Evolutionary conservation across 1,140 invertebrate genomes (phyloP).

Genomic region (Radopholus similis): DNA sequence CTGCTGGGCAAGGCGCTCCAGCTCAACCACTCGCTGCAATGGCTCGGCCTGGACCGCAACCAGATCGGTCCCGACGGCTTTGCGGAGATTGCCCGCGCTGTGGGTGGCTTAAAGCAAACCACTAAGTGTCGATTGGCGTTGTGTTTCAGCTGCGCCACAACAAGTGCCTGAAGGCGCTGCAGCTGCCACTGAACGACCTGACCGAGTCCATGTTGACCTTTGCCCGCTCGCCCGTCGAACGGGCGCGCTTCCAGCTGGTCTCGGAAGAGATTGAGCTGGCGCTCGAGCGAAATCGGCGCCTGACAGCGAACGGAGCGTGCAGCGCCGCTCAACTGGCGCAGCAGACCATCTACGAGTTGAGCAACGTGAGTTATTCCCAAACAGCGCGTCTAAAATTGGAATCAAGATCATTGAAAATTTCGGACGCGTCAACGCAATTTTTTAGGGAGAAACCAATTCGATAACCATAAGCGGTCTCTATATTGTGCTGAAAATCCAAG

Average conservation of each 20-base stretch:
- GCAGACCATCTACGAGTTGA: constrained; percentile 14
- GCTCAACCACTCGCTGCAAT: constrained; percentile 45
- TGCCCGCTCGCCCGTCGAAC: constrained; percentile 3
- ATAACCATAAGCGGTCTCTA: too few species aligned
- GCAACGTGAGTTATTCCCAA: neutral
- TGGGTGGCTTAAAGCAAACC: too few species aligned
- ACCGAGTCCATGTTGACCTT: constrained; percentile 4
- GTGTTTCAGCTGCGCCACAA: constrained; percentile 41
- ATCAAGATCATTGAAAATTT: neutral
- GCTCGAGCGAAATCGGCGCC: constrained; percentile 9
- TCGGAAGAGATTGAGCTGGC: constrained; percentile 15
- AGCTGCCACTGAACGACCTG: constrained; percentile 1
- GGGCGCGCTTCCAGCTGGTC: neutral
- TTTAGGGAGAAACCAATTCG: too few species aligned
- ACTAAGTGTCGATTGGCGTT: too few species aligned
- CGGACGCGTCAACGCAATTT: too few species aligned
- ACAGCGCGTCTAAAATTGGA: neutral
- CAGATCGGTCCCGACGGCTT: constrained; percentile 56
- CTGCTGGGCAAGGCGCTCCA: constrained; percentile 56
- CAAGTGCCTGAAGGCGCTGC: neutral
- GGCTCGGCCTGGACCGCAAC: constrained; percentile 51
- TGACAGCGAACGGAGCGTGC: neutral
- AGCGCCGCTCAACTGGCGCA: neutral
- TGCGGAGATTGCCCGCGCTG: constrained; percentile 46
- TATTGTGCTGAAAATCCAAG: too few species aligned